A percentile compares a stretch with the other conserved stretches of the same genome.
Conservation (phyloP, 1,140 invertebrate species). For the Atta cephalotes region DNA sequence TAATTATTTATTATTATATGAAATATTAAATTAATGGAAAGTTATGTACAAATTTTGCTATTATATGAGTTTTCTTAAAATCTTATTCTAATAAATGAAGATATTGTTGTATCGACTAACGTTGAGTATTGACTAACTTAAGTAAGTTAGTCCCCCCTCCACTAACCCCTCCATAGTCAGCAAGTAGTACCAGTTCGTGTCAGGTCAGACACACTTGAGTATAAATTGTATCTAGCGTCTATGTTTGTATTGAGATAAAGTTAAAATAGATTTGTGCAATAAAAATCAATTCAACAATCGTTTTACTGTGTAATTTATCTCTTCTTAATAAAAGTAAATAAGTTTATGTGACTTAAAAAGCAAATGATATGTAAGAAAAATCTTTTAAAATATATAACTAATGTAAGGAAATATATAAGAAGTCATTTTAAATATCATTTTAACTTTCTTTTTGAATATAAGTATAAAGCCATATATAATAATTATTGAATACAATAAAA, state of each 20-base stretch:
- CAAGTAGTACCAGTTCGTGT: constrained; percentile 83
- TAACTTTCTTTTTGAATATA: neutral
- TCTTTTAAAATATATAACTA: neutral
- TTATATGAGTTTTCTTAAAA: neutral
- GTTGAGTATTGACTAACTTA: constrained; percentile 34
- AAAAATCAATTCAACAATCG: neutral
- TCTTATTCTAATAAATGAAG: constrained; percentile 20
- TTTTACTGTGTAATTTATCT: neutral
- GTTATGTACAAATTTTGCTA: neutral
- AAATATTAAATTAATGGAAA: neutral
- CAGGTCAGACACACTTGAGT: constrained; percentile 74
- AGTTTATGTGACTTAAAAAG: neutral
- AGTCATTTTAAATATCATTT: neutral
- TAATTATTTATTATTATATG: constrained; percentile 20
- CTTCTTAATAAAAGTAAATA: neutral
- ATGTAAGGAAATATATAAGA: neutral
- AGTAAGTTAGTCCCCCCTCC: neutral
- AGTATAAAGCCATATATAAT: neutral
- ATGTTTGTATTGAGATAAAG: neutral
- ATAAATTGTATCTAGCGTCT: constrained; percentile 56
- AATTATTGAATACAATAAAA: neutral
- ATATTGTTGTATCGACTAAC: constrained; percentile 74
- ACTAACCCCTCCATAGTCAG: constrained; percentile 30
- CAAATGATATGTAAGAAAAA: neutral
- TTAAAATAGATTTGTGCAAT: neutral